Evolutionary conservation across 2,888 invertebrate species (phyloP).

Genomic region (Eretmocerus hayati): DNA sequence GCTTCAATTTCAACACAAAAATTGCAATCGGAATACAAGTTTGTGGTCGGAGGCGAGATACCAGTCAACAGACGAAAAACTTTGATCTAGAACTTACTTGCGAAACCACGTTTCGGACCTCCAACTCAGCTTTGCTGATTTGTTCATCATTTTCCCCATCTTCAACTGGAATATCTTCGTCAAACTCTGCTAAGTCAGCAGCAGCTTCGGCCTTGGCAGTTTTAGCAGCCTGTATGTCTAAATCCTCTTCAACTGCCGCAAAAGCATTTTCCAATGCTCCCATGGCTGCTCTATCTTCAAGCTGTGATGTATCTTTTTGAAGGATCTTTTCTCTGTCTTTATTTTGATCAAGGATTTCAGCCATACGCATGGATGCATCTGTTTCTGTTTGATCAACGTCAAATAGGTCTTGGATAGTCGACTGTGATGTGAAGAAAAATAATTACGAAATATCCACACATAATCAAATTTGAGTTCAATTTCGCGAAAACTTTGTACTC

Average conservation of each 20-base stretch:
- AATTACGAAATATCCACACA: slow-evolving; percentile 2
- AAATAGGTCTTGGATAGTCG: slow-evolving; percentile 91
- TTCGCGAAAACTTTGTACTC: no score
- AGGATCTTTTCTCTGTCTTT: slow-evolving; percentile 44
- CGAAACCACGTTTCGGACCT: slow-evolving; percentile 63
- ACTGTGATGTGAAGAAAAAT: slow-evolving; percentile 46
- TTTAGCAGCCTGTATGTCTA: slow-evolving; percentile 84
- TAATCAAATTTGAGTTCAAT: no score
- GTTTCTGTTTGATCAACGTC: slow-evolving; percentile 63
- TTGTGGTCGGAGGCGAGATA: slow-evolving; percentile 21
- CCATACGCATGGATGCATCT: slow-evolving; percentile 54
- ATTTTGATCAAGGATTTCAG: slow-evolving; percentile 52
- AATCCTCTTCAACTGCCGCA: slow-evolving; percentile 90
- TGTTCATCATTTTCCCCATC: slow-evolving; percentile 55
- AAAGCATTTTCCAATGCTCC: slow-evolving; percentile 73
- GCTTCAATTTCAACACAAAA: slow-evolving; percentile 15
- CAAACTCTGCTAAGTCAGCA: slow-evolving; percentile 89
- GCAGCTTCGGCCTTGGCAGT: slow-evolving; percentile 85
- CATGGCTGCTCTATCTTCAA: slow-evolving; percentile 56
- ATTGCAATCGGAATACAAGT: slow-evolving; percentile 9
- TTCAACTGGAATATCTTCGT: slow-evolving; percentile 86
- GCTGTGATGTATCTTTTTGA: slow-evolving; percentile 36
- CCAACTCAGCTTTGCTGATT: slow-evolving; percentile 65
- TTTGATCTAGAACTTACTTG: slow-evolving; percentile 51
- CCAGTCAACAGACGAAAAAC: not conserved